Base-by-base conservation (phyloP, 2,888 invertebrate genomes). In the Drosophila helvetica region DNA sequence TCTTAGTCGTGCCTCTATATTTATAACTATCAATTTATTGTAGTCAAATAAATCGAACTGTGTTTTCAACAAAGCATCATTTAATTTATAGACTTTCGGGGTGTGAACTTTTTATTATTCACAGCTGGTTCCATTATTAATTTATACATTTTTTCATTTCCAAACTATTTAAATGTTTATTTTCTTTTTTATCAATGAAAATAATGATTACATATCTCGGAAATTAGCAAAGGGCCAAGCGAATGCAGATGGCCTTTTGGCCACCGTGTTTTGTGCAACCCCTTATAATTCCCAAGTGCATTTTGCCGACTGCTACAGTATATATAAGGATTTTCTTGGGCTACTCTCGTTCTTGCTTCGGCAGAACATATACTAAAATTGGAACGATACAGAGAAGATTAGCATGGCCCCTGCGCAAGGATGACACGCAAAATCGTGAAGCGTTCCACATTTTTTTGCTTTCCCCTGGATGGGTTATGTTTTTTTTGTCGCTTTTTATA, bases 311-410 rank as follows among this genome's bases (percentile, higher is more conserved):
- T n/a, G n/a, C 0, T 0, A 6, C 5, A 0, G 18, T 68, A 65
- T 70, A 83, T 65, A 79, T 86, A 79, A 19, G 0, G 12, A 0
- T 0, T 38, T 22, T 0, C 0, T 7, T 6, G 25, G 25, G 0
- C 0, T 19, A 6, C 18, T 12, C 18, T 74, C 88, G 94, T 94
- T 94, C 94, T 94, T 94, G 94, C 94, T 95, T 95, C 94, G 94
- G 94, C 94, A 94, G 94, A 95, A 95, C 94, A 95, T 95, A 94
- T 94, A 95, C 95, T 95, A 96, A 96, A 96, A 96, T 96, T 96
- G 95, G 95, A 96, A 96, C 95, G 96, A 96, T 96, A 96, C 96
- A 96, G 96, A 96, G 96, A 96, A 96, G 96, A 96, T 96, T 96
- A 96, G 96, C 96, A 96, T 96, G 96, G 96, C 96, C 96, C 95